A percentile compares a stretch with the other conserved stretches of the same genome.
Conservation (phyloP, 2,888 invertebrate genomes). For the Zygaena filipendulae region DNA sequence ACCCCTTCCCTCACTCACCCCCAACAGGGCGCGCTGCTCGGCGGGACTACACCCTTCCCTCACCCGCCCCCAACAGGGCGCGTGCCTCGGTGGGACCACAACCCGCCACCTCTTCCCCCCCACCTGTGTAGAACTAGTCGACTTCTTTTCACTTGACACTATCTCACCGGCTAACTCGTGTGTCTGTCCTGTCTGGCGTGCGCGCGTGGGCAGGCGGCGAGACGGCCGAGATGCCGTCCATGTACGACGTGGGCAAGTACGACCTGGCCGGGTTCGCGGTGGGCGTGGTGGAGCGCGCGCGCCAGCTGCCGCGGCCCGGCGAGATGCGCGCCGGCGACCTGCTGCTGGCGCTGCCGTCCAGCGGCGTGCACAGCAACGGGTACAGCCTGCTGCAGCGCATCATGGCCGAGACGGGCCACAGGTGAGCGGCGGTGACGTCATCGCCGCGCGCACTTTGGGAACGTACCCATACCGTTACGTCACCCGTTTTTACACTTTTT, state of each 20-base stretch:
- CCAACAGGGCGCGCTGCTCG: too few relatives aligned
- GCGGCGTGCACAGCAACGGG: slow-evolving; percentile 95
- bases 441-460: not conserved
- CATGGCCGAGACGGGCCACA: slow-evolving; percentile 72
- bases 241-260: slow-evolving; percentile 89
- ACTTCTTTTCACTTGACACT: too few relatives aligned
- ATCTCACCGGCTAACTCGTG: too few relatives aligned
- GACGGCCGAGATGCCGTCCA: slow-evolving; percentile 97
- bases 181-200: too few relatives aligned
- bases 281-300: slow-evolving; percentile 85
- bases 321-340: slow-evolving; percentile 80
- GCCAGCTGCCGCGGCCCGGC: slow-evolving; percentile 73
- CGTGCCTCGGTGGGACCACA: slow-evolving; percentile 82
- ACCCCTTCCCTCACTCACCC: too few relatives aligned
- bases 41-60: not conserved
- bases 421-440: slow-evolving; percentile 31
- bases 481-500: too few relatives aligned
- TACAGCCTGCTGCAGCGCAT: slow-evolving; percentile 89
- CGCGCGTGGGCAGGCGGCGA: slow-evolving; percentile 78
- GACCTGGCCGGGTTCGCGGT: slow-evolving; percentile 97
- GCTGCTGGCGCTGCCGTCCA: slow-evolving; percentile 87
- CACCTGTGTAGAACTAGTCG: too few relatives aligned
- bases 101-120: too few relatives aligned
- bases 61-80: slow-evolving; percentile 85
- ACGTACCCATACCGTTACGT: too few relatives aligned